A percentile compares a stretch with the other conserved stretches of the same genome.
Evolutionary conservation across 2,797 vertebrate species (phyloP).

Genomic region (Allobates femoralis): DNA sequence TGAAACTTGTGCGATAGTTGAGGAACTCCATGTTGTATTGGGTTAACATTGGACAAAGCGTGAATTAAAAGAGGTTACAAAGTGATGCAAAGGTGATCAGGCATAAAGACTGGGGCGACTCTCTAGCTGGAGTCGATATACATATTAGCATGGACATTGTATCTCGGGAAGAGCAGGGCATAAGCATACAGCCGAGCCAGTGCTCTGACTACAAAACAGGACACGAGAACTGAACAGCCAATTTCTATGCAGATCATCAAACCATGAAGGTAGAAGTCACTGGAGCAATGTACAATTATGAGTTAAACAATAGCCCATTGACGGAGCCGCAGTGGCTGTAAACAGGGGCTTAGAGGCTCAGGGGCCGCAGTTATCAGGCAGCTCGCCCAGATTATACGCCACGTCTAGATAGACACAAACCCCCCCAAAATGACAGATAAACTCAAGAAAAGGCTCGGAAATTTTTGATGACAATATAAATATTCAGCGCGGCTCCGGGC

Average conservation of each 20-base stretch:
- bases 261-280: slow-evolving; percentile 18
- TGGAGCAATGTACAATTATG: slow-evolving; percentile 3
- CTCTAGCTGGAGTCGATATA: background rate
- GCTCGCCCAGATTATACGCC: background rate
- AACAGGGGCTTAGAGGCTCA: background rate
- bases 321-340: background rate
- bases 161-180: background rate
- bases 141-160: background rate
- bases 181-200: background rate
- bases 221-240: slow-evolving; percentile 4
- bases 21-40: background rate
- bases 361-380: background rate
- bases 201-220: slow-evolving; percentile 6
- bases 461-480: background rate
- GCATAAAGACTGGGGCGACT: background rate
- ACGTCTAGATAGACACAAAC: background rate
- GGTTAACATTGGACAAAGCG: background rate
- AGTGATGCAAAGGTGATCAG: background rate
- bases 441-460: background rate
- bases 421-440: background rate
- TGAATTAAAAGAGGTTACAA: background rate
- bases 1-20: background rate
- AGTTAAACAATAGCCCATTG: slow-evolving; percentile 5
- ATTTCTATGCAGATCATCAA: slow-evolving; percentile 22
- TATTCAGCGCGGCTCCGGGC: background rate